phyloP scores from a whole-genome alignment of 1,140 invertebrate genomes.

The Drosophila sechellia region DNA sequence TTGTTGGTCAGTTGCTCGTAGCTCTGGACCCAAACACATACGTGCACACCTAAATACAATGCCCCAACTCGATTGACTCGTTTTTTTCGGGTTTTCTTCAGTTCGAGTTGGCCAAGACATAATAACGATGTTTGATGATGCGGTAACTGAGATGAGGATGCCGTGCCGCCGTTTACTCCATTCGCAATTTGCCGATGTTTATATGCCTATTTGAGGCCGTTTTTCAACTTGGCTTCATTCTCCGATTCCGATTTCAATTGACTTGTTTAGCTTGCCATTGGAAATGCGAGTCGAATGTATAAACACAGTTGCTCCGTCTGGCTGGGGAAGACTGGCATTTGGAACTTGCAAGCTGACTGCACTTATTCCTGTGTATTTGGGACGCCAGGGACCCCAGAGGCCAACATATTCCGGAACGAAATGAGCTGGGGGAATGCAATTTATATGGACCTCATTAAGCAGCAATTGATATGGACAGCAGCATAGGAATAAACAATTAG shows the following conservation, averaged over 20 bases:
- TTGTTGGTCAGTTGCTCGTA: conserved; percentile 33
- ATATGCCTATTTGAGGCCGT: conserved; percentile 68
- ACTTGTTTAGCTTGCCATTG: conserved; percentile 46
- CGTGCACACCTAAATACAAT: not conserved
- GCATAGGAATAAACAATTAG: not conserved
- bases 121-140: conserved; percentile 65
- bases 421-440: conserved; percentile 22
- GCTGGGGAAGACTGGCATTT: not conserved
- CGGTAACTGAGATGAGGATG: conserved; percentile 60
- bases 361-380: conserved; percentile 10
- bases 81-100: conserved; percentile 39
- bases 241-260: conserved; percentile 58
- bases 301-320: not conserved
- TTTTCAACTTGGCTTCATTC: conserved; percentile 69
- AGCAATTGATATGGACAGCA: not conserved
- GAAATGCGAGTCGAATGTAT: conserved; percentile 35
- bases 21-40: not conserved
- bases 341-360: conserved; percentile 6
- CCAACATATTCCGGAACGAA: conserved; percentile 10
- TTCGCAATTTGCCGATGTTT: conserved; percentile 70
- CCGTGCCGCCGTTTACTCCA: conserved; percentile 39
- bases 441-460: conserved; percentile 24
- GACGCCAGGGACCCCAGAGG: conserved; percentile 3
- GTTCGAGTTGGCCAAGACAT: conserved; percentile 39
- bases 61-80: conserved; percentile 68